Conservation (phyloP, 2,797 vertebrate genomes). For the Ataeniobius toweri region DNA sequence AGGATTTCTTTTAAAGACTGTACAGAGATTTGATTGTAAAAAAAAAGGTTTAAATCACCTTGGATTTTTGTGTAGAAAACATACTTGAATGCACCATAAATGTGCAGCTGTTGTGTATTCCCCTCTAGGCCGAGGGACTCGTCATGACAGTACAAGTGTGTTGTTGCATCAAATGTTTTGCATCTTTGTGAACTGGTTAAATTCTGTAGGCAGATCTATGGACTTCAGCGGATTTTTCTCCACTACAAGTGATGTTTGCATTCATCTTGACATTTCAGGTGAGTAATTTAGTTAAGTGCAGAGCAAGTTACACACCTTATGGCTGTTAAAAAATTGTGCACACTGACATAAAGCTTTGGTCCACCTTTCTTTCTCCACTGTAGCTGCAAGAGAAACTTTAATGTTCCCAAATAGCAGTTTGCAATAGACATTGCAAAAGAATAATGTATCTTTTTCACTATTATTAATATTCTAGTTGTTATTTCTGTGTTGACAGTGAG, state of each 20-base stretch:
- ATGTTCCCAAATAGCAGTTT: neutral
- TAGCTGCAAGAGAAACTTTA: neutral
- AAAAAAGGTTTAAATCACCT: neutral
- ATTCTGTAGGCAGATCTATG: neutral
- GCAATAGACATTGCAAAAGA: neutral
- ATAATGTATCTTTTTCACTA: neutral
- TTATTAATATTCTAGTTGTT: neutral
- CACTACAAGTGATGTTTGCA: neutral
- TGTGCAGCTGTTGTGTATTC: neutral
- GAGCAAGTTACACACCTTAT: no score
- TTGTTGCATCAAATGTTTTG: neutral
- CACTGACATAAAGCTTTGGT: neutral
- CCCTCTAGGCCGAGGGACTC: neutral
- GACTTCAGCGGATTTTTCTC: neutral
- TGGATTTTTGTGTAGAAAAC: neutral
- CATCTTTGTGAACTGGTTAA: neutral
- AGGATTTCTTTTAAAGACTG: neutral
- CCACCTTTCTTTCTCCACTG: neutral
- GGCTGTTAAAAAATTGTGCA: no score
- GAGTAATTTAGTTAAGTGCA: neutral
- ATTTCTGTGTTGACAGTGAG: conserved; percentile 31
- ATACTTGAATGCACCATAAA: neutral
- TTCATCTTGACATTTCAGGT: neutral
- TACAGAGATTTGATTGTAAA: neutral
- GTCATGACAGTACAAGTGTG: neutral